Evolutionary conservation across 2,797 vertebrate species (phyloP), one percentile per base, ranked within the genome.

Genomic region (Coregonus suidteri): DNA sequence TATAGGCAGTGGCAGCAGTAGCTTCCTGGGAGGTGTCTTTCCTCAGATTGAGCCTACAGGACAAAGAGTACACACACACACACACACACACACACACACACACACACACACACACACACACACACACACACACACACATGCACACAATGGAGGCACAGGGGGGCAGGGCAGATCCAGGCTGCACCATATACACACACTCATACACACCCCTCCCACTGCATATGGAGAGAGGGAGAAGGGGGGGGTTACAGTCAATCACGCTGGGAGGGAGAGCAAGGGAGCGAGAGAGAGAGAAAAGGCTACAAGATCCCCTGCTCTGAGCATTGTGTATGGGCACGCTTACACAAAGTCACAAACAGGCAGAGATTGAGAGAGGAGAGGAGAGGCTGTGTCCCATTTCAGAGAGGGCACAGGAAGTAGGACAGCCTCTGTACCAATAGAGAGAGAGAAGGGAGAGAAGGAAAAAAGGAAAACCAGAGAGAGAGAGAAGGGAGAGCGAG

Each of bases 331-430:
- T 9, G 59, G 59, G 37, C 31, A 53, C 34, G 73, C 56, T 78
- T 47, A 30, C 59, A 65, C 74, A 51, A 47, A 74, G 73, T 81
- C 83, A 75, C 56, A 67, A 11, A 56, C 3, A 88, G 85, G 77
- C 69, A 77, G 75, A 47, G 73, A 76, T 53, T 64, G 71, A 73
- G 54, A 80, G 35, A 75, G 13, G 71, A 76, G 75, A 79, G 77
- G 66, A 70, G 75, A 75, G 77, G 75, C 83, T 71, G 87, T 75
- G 84, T 90, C 86, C 86, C 80, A 82, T 85, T 91, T 88, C 79
- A 82, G 87, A 86, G 84, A 78, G 82, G 78, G 84, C 81, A 84
- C 83, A 84, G 90, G 91, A 93, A 93, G 86, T 92, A 92, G 91
- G 91, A 84, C 91, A 91, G 81, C 86, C 86, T 86, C 84, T 80